Base-by-base conservation (phyloP, 2,113 vertebrate genomes). In the Phasianus colchicus region DNA sequence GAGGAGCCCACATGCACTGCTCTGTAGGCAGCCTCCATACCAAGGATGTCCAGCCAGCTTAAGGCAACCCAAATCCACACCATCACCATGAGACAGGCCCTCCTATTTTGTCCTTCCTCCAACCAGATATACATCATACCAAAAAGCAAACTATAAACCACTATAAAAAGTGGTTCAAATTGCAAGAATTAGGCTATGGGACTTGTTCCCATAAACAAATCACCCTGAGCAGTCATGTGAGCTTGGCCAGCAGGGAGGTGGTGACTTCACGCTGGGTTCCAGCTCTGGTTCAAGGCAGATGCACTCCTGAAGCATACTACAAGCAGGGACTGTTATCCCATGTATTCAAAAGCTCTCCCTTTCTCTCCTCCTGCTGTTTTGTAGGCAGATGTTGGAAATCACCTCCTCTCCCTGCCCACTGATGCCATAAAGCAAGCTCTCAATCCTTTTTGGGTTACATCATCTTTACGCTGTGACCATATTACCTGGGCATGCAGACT, bases 241-340 rank as follows among this genome's bases (percentile, higher is more conserved):
- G 40, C 45, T n/a, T 54, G 67, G 34, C 14, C 34, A 74, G 45
- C 12, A 13, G 55, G 66, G 72, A 45, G 50, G 12, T 54, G 32
- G 16, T 21, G 70, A 47, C 10, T 66, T 55, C 45, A 58, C 50
- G 25, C 24, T 58, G n/a, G 7, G 10, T 9, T 90, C 40, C 79
- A 50, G 55, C 21, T 3, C 65, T 50, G 61, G 13, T 42, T 27
- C 10, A 7, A 43, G 43, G 64, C 10, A 73, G 64, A 47, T 1
- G 20, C 40, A 6, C 17, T 25, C 1, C 74, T 20, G 11, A 19
- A 12, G 20, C 1, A 0, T 12, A 27, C 42, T 11, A 20, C 42
- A 18, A 64, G 30, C 8, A 10, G 5, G 22, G 36, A 20, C 6
- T 18, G 4, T 30, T 14, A 7, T 8, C 29, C 12, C 6, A 4